Base-by-base conservation (phyloP, 2,113 vertebrate species). In the Antennarius striatus region DNA sequence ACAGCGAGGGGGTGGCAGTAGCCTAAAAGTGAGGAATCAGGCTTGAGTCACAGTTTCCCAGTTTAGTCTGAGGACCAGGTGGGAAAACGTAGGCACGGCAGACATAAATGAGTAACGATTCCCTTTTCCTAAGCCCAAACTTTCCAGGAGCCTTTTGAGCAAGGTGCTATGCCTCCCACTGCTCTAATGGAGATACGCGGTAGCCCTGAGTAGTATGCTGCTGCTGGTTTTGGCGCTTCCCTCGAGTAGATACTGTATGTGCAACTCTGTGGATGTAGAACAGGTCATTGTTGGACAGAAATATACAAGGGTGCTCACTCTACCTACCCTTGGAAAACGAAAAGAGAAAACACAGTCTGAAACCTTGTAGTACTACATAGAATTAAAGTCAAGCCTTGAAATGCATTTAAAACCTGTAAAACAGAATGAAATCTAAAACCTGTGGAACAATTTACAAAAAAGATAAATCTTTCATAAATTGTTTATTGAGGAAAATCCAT, bases 11-110 rank as follows among this genome's bases (percentile, higher is more conserved):
- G 62, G 70, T 56, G 72, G 67, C 72, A 64, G 51, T 6, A 61
- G 65, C 60, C 68, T 68, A 46, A 82, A 77, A 70, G 55, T 62
- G 65, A 79, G 63, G 48, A 77, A 54, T 73, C 36, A 57, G 47
- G 60, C 15, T 77, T 75, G 63, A 84, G 72, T 86, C 80, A 80
- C 68, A 75, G 68, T 68, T 81, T 86, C 79, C 73, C 65, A 63
- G 83, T 87, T 87, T 83, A 83, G 81, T 83, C 63, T 78, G n/a
- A 56, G 76, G 70, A 78, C 75, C 82, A 86, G 79, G 46, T 67
- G 75, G 82, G 77, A 80, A 81, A 84, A 84, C 76, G 73, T 79
- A 65, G 63, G 68, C 80, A 81, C 39, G 29, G 75, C 63, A 49
- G 60, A 86, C 69, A 77, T 67, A 56, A 77, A 75, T 76, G 76